Conservation (phyloP, 1,140 invertebrate species). For the Drosophila bipectinata region DNA sequence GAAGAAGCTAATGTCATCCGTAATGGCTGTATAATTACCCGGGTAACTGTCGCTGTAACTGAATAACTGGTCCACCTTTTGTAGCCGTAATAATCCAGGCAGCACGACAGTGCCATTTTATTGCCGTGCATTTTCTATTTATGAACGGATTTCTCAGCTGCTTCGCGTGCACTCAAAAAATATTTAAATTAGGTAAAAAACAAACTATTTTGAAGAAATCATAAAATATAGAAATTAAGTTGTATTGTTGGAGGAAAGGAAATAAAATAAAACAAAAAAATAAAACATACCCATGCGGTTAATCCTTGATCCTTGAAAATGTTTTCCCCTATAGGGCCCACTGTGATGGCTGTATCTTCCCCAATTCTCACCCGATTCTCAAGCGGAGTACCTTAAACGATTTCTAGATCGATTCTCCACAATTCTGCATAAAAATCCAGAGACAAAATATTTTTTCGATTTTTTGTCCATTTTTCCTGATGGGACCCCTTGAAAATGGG, state of each 20-base stretch:
- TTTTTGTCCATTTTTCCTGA: too few relatives aligned
- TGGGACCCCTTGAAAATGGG: too few relatives aligned
- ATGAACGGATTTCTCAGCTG: slow-evolving; percentile 10
- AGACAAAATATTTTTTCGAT: too few relatives aligned
- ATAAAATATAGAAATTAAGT: neutral
- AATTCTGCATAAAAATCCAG: too few relatives aligned
- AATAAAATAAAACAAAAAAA: neutral
- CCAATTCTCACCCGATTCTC: too few relatives aligned
- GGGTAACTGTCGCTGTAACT: slow-evolving; percentile 36
- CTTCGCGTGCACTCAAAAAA: slow-evolving; percentile 20
- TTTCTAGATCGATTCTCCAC: too few relatives aligned
- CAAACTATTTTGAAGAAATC: neutral
- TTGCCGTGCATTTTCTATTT: slow-evolving; percentile 16
- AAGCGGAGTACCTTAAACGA: too few relatives aligned
- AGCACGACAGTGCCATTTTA: slow-evolving; percentile 65
- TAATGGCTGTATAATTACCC: slow-evolving; percentile 55
- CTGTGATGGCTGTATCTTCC: too few relatives aligned
- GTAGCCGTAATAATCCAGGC: slow-evolving; percentile 46
- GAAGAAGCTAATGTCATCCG: slow-evolving; percentile 53
- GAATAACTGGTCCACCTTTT: slow-evolving; percentile 37
- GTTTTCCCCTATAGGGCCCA: too few relatives aligned
- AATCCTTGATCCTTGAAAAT: too few relatives aligned
- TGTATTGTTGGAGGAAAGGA: neutral
- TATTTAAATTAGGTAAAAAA: slow-evolving; percentile 20
- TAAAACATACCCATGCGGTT: too few relatives aligned